Base-by-base conservation (phyloP, 1,140 invertebrate genomes). In the Pararge aegeria region DNA sequence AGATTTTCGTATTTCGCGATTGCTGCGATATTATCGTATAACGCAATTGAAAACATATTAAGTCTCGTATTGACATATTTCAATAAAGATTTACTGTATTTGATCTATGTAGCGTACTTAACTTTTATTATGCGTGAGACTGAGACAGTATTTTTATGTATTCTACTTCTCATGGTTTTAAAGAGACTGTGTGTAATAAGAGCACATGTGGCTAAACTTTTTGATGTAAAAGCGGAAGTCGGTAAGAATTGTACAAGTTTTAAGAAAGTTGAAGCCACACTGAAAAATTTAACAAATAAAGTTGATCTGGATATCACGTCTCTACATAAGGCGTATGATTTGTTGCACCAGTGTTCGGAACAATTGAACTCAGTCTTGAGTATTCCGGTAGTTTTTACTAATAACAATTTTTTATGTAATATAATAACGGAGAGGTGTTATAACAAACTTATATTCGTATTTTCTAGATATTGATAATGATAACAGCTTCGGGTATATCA, bases 341-440 rank as follows among this genome's bases (percentile, higher is more conserved):
- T 73, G 24, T 61, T 83, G 53, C 75, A 83, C 63, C 75, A 74
- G 37, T 80, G 74, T 49, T 66, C 74, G 0, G 74, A 80, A 21
- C 50, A 75, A 55, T 67, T 80, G 0, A 83, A 79, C 50, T 68
- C 61, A 1, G 46, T 71, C 20, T 79, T 83, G 73, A 77, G 58
- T 65, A 66, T 80, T 19, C 73, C 75, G 65, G 80, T 79, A 75
- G 64, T 52, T 66, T 19, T 30, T 24, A 4, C 24, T 24, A 24
- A n/a, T n/a, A n/a, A n/a, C n/a, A n/a, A n/a, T n/a, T n/a, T n/a
- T n/a, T n/a, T n/a, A n/a, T n/a, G n/a, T n/a, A n/a, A n/a, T n/a
- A n/a, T n/a, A n/a, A n/a, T n/a, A n/a, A n/a, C n/a, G n/a, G n/a
- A n/a, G n/a, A n/a, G n/a, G n/a, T n/a, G n/a, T n/a, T n/a, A n/a